These are phyloP conservation scores for Sminthopsis crassicaudata DNA, from an alignment of 2,113 vertebrate genomes.

Conservation along the genomic window DNA sequence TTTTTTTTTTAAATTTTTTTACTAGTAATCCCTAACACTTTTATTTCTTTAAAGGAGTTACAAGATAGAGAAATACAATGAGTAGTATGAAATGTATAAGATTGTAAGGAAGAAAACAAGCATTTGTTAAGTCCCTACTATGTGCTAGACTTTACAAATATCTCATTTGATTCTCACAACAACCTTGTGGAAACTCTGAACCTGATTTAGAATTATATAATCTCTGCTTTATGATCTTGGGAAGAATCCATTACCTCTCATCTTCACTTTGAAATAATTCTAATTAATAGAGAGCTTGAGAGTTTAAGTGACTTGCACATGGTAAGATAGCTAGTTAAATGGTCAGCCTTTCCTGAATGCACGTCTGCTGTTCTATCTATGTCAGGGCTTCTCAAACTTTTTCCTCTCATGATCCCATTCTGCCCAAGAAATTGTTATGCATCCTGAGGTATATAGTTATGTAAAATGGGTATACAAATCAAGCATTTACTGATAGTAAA, in stretches of 20 bases:
- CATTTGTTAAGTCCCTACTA: neutral
- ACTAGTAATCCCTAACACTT: neutral
- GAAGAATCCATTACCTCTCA: neutral
- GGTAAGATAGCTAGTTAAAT: neutral
- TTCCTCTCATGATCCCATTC: no score
- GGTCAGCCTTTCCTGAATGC: neutral
- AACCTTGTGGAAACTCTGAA: neutral
- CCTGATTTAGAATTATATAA: neutral
- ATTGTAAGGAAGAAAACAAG: neutral
- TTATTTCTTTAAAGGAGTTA: slow-evolving; percentile 3
- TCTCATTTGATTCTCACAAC: neutral
- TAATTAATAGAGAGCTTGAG: neutral
- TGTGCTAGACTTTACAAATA: neutral
- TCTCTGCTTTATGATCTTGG: neutral
- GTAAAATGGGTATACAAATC: no score
- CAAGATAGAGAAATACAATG: neutral
- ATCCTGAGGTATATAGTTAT: no score
- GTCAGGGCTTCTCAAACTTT: no score
- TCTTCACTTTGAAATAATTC: neutral
- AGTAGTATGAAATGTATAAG: neutral
- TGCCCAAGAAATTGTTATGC: no score
- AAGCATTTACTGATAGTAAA: no score
- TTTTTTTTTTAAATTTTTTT: no score
- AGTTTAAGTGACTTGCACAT: neutral
- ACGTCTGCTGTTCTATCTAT: neutral